Conservation (phyloP, 2,888 invertebrate genomes). For the Mythimna vitellina region DNA sequence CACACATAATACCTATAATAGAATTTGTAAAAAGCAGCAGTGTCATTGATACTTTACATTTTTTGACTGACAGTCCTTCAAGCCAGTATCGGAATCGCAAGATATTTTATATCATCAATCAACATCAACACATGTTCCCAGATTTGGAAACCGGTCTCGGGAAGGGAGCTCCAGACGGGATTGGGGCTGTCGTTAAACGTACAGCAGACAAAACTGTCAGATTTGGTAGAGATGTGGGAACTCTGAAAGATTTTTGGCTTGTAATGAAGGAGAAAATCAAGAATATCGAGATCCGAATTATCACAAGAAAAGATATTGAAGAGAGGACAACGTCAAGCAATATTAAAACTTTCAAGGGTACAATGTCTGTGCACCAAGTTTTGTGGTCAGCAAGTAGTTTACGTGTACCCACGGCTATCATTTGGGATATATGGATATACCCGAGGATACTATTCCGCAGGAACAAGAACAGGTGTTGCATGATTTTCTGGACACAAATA, state of each 20-base stretch:
- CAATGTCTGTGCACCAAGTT: constrained; percentile 22
- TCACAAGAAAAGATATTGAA: constrained; percentile 31
- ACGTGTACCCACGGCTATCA: constrained; percentile 26
- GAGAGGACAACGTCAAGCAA: constrained; percentile 8
- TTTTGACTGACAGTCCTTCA: constrained; percentile 38
- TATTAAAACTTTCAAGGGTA: constrained; percentile 21
- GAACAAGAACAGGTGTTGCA: constrained; percentile 20
- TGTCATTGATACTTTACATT: constrained; percentile 26
- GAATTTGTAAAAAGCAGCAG: constrained; percentile 15
- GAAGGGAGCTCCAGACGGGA: constrained; percentile 71
- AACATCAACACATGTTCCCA: constrained; percentile 19
- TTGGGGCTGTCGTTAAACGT: constrained; percentile 69
- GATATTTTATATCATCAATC: constrained; percentile 35
- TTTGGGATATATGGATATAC: constrained; percentile 24
- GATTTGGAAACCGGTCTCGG: constrained; percentile 68
- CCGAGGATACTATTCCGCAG: constrained; percentile 6
- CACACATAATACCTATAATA: not conserved
- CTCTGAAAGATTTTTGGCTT: constrained; percentile 15
- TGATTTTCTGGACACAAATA: constrained; percentile 25
- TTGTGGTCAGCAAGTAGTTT: constrained; percentile 16
- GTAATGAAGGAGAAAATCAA: constrained; percentile 21
- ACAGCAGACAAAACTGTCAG: constrained; percentile 61
- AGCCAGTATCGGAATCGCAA: constrained; percentile 38
- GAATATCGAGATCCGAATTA: constrained; percentile 26
- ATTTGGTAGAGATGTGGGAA: constrained; percentile 12